Evolutionary conservation across 1,140 invertebrate genomes (phyloP).

Genomic region (Homarus americanus): DNA sequence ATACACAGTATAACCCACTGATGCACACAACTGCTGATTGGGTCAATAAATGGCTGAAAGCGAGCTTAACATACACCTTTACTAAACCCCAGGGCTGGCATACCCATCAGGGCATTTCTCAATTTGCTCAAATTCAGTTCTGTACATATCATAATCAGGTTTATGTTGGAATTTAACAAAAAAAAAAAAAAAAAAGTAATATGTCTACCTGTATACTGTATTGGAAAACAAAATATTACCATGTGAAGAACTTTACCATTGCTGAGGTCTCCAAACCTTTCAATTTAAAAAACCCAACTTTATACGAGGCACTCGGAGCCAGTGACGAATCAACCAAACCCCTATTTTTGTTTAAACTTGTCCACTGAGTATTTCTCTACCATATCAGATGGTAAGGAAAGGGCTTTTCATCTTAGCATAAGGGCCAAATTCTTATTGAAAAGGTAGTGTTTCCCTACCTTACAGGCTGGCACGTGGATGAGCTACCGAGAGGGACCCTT

Average conservation of each 20-base stretch:
- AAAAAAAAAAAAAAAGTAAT: background rate
- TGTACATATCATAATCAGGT: background rate
- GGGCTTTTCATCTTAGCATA: no score
- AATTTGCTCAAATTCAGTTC: background rate
- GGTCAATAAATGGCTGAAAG: slow-evolving; percentile 34
- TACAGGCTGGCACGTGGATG: no score
- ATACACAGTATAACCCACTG: slow-evolving; percentile 7
- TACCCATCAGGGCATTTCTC: background rate
- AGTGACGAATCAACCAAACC: no score
- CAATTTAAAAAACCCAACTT: background rate
- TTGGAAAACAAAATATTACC: background rate
- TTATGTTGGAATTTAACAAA: background rate
- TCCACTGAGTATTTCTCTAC: no score
- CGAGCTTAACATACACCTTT: slow-evolving; percentile 34
- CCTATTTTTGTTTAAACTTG: no score
- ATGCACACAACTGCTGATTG: slow-evolving; percentile 51
- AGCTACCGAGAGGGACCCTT: no score
- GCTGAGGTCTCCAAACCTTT: background rate
- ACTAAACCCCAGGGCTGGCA: slow-evolving; percentile 19
- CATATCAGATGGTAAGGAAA: no score
- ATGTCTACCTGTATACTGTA: background rate
- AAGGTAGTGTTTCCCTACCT: no score
- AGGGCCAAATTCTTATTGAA: no score
- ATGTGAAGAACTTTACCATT: background rate
- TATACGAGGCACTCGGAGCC: no score